phyloP scores from a whole-genome alignment of 1,140 invertebrate species.

The Zophobas morio region DNA sequence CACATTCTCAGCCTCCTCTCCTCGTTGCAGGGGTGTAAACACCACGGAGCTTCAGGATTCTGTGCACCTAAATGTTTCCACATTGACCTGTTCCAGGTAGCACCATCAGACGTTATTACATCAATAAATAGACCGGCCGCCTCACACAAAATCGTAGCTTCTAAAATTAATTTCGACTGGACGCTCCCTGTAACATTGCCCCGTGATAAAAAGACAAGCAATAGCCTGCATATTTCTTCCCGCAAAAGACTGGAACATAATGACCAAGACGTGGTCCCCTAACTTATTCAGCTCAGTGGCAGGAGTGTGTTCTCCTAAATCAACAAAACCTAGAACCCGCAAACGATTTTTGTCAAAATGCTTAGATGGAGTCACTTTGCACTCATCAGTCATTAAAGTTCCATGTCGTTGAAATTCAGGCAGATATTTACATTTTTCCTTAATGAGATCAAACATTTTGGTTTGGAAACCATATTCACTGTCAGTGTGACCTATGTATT shows the following conservation, averaged over 20 bases:
- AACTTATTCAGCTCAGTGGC: conserved; percentile 49
- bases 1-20: neutral
- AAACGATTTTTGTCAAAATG: conserved; percentile 49
- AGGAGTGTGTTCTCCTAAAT: conserved; percentile 56
- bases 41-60: neutral
- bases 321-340: conserved; percentile 53
- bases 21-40: neutral
- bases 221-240: conserved; percentile 58
- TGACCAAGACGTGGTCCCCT: conserved; percentile 61
- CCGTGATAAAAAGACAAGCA: conserved; percentile 57
- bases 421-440: conserved; percentile 40
- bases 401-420: conserved; percentile 8
- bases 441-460: conserved; percentile 29
- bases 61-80: conserved; percentile 42
- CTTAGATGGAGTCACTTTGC: conserved; percentile 1
- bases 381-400: conserved; percentile 6
- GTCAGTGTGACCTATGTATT: conserved; percentile 27
- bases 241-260: conserved; percentile 62
- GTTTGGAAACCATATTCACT: conserved; percentile 38
- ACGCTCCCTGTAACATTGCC: conserved; percentile 52
- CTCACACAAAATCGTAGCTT: conserved; percentile 50
- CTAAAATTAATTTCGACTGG: conserved; percentile 57
- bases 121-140: conserved; percentile 44
- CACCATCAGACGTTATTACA: conserved; percentile 50
- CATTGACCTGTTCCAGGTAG: conserved; percentile 50